Evolutionary conservation across 2,797 vertebrate species (phyloP).

Genomic region (Eulemur albifrons): DNA sequence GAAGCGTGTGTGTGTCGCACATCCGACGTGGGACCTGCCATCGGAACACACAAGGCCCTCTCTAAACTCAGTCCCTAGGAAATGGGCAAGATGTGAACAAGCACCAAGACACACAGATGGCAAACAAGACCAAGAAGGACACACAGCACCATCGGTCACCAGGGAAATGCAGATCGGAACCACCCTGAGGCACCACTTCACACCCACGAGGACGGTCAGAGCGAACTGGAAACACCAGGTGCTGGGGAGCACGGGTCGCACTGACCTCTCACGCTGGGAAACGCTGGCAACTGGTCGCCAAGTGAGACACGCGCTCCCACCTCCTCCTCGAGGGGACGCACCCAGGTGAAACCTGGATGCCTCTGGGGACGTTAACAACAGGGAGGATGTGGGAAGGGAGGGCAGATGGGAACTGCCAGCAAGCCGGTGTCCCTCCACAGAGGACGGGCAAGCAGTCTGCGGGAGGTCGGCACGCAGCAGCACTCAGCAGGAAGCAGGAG

Average conservation of each 20-base stretch:
- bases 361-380: not conserved
- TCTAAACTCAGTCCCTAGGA: not conserved
- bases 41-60: not conserved
- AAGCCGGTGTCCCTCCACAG: too few relatives aligned
- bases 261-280: not conserved
- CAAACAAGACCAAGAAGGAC: not conserved
- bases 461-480: accelerated
- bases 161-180: not conserved
- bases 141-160: not conserved
- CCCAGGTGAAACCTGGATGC: not conserved
- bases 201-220: not conserved
- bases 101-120: not conserved
- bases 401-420: not conserved
- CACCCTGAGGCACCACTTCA: not conserved
- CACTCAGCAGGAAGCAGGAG: not conserved
- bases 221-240: not conserved
- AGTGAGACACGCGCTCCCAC: not conserved
- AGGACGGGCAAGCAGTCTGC: not conserved
- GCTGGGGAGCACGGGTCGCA: not conserved
- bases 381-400: too few relatives aligned
- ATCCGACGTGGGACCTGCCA: not conserved
- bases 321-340: not conserved
- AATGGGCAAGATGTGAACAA: not conserved
- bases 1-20: accelerated
- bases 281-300: not conserved